Base-by-base conservation (phyloP, 2,113 vertebrate genomes). In the Apus apus region DNA sequence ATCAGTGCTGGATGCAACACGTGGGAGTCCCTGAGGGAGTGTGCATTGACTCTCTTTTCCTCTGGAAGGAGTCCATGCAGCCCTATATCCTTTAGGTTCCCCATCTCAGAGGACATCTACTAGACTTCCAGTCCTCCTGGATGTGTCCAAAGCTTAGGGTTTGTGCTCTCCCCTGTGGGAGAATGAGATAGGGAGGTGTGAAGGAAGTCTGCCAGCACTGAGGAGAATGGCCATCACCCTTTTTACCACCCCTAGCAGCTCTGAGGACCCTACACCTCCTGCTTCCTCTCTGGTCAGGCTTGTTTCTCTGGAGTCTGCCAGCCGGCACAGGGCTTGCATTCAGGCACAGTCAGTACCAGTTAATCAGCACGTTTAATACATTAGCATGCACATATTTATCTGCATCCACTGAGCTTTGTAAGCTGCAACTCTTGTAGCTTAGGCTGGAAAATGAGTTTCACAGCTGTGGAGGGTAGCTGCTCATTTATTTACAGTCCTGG, bases 401-500 rank as follows among this genome's bases (percentile, higher is more conserved):
- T 87, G 80, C 86, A 78, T 90, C 79, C 88, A 86, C 66, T 13
- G 90, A 94, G 93, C 88, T 95, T 85, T 96, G 88, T 85, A 68
- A 93, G 62, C 85, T 75, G 76, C 88, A 74, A 90, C 87, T 80
- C 79, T 93, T 75, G 83, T 89, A 89, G 85, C 73, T 81, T 29
- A 56, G 83, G 65, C 79, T 92, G 86, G 65, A 89, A 94, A 96
- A 97, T 96, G 67, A 88, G 93, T 96, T 97, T 94, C 94, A 81
- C 96, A 97, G 93, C 96, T 96, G 96, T 70, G 0, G 80, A 92
- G 94, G 61, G 94, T 91, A 32, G 85, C 83, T 87, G 93, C 77
- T 96, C 96, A 94, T 96, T 97, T 96, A 97, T 95, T 97, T 95
- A 96, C 94, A 89, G 91, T 91, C 94, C 96, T 94, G 66, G 88